Percentiles rank a stretch among this genome's conserved stretches.
These are phyloP conservation scores for Nomada fabriciana DNA, from an alignment of 2,888 invertebrate genomes.

Conservation along the genomic window DNA sequence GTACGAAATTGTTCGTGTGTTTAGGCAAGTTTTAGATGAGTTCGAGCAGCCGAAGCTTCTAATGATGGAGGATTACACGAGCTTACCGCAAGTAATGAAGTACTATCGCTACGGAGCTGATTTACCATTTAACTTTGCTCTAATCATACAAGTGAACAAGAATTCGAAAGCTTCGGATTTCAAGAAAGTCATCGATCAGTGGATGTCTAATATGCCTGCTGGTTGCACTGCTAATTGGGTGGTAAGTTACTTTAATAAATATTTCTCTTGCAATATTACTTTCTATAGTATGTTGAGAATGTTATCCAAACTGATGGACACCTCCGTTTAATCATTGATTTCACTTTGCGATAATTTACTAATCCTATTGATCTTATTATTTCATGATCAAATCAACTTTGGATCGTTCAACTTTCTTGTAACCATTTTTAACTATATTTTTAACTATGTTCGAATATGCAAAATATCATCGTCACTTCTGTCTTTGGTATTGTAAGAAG, in stretches of 20 bases:
- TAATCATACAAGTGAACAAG: conserved; percentile 87
- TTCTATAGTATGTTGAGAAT: too few species aligned
- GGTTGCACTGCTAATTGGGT: conserved; percentile 90
- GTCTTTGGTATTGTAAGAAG: too few species aligned
- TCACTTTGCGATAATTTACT: too few species aligned
- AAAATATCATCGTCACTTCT: too few species aligned
- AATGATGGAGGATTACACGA: conserved; percentile 91
- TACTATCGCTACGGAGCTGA: conserved; percentile 90
- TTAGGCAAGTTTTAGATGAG: conserved; percentile 86
- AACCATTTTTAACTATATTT: too few species aligned
- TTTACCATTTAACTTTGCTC: conserved; percentile 92
- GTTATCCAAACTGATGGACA: too few species aligned
- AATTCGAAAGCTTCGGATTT: conserved; percentile 88
- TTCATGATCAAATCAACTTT: too few species aligned
- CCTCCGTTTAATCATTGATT: too few species aligned
- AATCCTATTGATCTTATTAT: too few species aligned
- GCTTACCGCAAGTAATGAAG: conserved; percentile 86
- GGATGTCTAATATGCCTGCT: conserved; percentile 84
- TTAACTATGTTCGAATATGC: too few species aligned
- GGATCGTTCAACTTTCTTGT: too few species aligned
- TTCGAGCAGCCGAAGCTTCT: conserved; percentile 86
- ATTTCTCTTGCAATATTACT: too few species aligned
- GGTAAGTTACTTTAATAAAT: conserved; percentile 85
- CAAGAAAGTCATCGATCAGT: conserved; percentile 87
- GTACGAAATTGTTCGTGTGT: conserved; percentile 86